Conservation (phyloP, 2,113 vertebrate genomes). For the Petrocephalus zakoni region DNA sequence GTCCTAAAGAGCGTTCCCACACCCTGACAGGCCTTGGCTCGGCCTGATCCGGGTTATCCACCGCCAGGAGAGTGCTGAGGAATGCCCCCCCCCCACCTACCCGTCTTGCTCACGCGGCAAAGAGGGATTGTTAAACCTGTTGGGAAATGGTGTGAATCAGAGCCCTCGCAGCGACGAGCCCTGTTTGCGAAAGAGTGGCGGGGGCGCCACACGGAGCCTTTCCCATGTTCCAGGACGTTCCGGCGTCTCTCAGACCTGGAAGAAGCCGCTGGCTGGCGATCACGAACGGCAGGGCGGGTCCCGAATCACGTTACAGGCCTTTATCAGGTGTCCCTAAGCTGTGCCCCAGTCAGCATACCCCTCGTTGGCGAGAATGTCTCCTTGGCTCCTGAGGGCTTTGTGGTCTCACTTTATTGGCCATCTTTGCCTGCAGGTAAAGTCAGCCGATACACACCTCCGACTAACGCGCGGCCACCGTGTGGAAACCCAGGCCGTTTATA, state of each 20-base stretch:
- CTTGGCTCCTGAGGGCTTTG: background rate
- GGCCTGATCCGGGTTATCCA: background rate
- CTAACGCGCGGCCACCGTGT: slow-evolving; percentile 35
- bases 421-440: background rate
- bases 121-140: background rate
- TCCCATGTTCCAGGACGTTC: background rate
- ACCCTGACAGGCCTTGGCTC: background rate
- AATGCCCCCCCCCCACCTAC: background rate
- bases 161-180: background rate
- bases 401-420: background rate
- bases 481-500: slow-evolving; percentile 47
- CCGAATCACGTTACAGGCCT: background rate
- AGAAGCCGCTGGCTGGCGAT: background rate
- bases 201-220: background rate
- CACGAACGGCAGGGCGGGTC: background rate
- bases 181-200: background rate
- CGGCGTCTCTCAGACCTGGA: background rate
- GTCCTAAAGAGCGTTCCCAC: background rate
- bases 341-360: slow-evolving; percentile 32
- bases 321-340: background rate
- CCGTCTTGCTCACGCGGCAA: background rate
- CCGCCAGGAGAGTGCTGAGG: background rate
- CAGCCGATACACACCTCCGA: slow-evolving; percentile 24
- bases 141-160: background rate
- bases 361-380: slow-evolving; percentile 19